phyloP scores from a whole-genome alignment of 2,113 vertebrate species.

The Neopipo cinnamomea region DNA sequence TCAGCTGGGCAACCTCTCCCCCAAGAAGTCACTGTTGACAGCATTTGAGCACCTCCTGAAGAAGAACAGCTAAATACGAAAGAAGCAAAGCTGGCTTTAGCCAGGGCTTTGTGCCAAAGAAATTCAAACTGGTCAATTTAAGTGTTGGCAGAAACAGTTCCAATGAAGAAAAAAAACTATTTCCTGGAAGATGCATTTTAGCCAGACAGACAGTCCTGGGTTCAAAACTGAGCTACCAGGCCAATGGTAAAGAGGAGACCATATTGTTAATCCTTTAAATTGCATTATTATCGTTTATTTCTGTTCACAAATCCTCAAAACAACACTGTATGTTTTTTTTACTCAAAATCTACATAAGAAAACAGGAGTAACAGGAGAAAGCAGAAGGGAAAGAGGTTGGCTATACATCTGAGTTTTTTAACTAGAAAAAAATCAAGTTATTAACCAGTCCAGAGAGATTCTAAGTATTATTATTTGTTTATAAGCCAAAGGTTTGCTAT shows the following conservation, averaged over 20 bases:
- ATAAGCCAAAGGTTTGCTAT: background rate
- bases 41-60: background rate
- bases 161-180: background rate
- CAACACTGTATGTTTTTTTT: background rate
- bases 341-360: background rate
- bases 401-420: background rate
- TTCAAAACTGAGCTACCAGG: background rate
- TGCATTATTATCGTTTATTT: background rate
- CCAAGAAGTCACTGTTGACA: background rate
- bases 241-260: background rate
- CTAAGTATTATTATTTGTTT: background rate
- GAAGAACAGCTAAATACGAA: background rate
- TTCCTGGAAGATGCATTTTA: conserved; percentile 4
- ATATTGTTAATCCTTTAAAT: background rate
- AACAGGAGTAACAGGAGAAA: background rate
- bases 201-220: background rate
- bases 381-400: background rate
- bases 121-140: background rate
- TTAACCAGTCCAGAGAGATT: background rate
- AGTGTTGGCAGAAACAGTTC: background rate
- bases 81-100: background rate
- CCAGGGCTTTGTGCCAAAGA: background rate
- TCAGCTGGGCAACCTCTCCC: background rate
- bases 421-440: background rate
- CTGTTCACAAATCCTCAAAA: background rate